A percentile compares a stretch with the other conserved stretches of the same genome.
These are phyloP conservation scores for Strongylocentrotus purpuratus DNA, from an alignment of 35 echinoderm and acorn worm genomes.

Conservation along the genomic window DNA sequence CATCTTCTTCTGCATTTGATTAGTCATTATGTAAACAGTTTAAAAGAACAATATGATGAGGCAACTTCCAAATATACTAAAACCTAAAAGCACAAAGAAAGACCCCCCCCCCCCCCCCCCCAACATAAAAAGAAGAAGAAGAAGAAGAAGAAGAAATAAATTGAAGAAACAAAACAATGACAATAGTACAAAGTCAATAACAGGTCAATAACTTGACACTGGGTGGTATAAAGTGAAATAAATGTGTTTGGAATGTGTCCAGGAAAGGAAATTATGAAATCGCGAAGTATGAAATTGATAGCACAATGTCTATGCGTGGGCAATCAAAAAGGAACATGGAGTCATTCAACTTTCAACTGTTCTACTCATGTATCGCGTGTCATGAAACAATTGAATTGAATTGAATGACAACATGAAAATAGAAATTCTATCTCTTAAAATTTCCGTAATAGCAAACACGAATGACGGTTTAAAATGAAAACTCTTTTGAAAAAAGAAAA, in stretches of 20 bases:
- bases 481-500: too few relatives aligned
- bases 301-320: not conserved
- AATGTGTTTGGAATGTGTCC: not conserved
- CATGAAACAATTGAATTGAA: too few relatives aligned
- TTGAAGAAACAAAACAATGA: not conserved
- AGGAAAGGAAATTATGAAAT: constrained; percentile 5
- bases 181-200: not conserved
- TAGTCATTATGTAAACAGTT: too few relatives aligned
- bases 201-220: not conserved
- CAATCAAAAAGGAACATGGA: not conserved
- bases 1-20: too few relatives aligned
- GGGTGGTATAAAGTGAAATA: not conserved
- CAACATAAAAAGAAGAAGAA: too few relatives aligned
- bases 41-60: too few relatives aligned
- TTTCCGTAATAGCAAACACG: not conserved
- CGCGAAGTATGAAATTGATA: not conserved
- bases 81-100: too few relatives aligned
- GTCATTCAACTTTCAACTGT: not conserved
- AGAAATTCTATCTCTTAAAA: not conserved
- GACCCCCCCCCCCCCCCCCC: too few relatives aligned
- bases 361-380: not conserved
- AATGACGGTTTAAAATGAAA: too few relatives aligned
- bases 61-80: too few relatives aligned
- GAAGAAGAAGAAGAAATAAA: too few relatives aligned
- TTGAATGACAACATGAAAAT: not conserved